phyloP scores from a whole-genome alignment of 2,888 invertebrate genomes.

The Trypoxylon attenuatum region DNA sequence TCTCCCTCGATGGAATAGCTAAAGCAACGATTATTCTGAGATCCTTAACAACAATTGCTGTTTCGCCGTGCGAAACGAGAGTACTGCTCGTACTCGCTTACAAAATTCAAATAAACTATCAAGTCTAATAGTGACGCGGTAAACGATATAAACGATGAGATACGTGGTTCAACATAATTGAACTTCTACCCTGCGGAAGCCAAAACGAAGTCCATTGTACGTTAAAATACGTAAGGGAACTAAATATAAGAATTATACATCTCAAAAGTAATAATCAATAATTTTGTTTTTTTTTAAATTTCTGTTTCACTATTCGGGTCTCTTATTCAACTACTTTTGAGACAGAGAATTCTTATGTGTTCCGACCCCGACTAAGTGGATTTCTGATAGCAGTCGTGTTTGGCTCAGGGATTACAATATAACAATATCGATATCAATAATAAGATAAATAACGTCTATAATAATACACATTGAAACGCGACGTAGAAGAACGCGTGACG shows the following conservation, averaged over 20 bases:
- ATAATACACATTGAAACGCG: conserved; percentile 20
- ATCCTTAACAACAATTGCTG: conserved; percentile 40
- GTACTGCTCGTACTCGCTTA: conserved; percentile 9
- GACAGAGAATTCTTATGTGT: too few relatives aligned
- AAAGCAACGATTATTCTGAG: conserved; percentile 34
- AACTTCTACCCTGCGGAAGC: too few relatives aligned
- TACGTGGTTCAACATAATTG: background rate
- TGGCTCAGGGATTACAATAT: conserved; percentile 11
- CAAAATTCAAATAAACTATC: conserved; percentile 36
- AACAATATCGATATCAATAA: conserved; percentile 10
- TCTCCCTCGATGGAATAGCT: too few relatives aligned
- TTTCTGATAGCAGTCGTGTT: conserved; percentile 12
- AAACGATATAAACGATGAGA: background rate
- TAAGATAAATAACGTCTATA: conserved; percentile 9
- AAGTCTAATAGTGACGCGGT: conserved; percentile 29
- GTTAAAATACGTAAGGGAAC: too few relatives aligned
- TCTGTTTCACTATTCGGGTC: too few relatives aligned
- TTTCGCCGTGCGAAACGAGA: conserved; percentile 12
- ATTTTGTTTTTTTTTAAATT: too few relatives aligned
- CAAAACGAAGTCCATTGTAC: too few relatives aligned
- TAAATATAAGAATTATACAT: too few relatives aligned
- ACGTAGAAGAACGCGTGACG: conserved; percentile 9
- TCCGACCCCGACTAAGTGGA: too few relatives aligned
- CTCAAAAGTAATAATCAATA: too few relatives aligned
- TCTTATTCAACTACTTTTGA: too few relatives aligned